Base-by-base conservation (phyloP, 2,888 invertebrate genomes). In the Lathronympha strigana region DNA sequence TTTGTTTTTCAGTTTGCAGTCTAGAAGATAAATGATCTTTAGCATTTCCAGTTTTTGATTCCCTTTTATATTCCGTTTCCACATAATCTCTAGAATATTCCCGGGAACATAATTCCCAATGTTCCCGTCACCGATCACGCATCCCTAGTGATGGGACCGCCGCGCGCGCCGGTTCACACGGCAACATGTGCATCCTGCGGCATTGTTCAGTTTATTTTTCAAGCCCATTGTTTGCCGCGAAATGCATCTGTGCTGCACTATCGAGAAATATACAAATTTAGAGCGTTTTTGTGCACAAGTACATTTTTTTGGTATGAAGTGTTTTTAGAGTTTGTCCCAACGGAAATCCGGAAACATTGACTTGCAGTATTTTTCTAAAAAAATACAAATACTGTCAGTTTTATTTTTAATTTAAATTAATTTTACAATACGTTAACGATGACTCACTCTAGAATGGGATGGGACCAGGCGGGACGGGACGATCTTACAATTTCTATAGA, bases 151-250 rank as follows among this genome's bases (percentile, higher is more conserved):
- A 23, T 60, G 54, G 8, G 54, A 63, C 8, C 50, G 31, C n/a
- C 51, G 55, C 57, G 17, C 47, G 60, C 60, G 60, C 25, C 45
- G 25, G 45, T 66, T 66, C 66, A 54, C 66, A 66, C 66, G 66
- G 53, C 61, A 36, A 54, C 66, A 66, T 66, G 66, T 66, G 66
- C 66, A 66, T 66, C 61, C 66, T 66, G 66, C 51, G 50, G 58
- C 66, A 66, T 66, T 66, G 66, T 66, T 66, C 8, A 21, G 47
- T 66, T 66, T 66, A 61, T 66, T 61, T 66, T 66, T 38, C 25
- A 47, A 53, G 53, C 11, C 17, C 45, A 66, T 66, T 61, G 61
- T 66, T 58, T 53, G 51, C 47, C 54, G 66, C 66, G 54, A 66
- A 66, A 66, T 66, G 66, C 60, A 66, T 66, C 25, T 43, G 36